These are phyloP conservation scores for Tragelaphus imberbis DNA, from an alignment of 2,113 vertebrate species.

Conservation along the genomic window DNA sequence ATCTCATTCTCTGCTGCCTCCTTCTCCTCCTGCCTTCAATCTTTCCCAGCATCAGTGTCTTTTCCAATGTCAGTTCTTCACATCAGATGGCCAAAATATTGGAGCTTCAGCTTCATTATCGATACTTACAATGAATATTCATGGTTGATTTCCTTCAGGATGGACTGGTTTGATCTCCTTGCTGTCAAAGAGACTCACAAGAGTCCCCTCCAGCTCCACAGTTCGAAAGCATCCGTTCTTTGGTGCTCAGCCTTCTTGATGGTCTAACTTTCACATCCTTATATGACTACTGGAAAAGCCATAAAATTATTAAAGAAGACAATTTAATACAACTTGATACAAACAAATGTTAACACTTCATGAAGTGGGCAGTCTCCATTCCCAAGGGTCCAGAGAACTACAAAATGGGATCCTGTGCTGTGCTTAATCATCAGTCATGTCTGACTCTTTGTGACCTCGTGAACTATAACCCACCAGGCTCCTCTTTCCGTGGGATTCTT, in stretches of 20 bases:
- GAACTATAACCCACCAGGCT: neutral
- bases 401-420: neutral
- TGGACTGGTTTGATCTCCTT: neutral
- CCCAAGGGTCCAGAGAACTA: neutral
- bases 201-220: neutral
- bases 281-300: neutral
- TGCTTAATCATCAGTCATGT: neutral
- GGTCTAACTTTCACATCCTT: neutral
- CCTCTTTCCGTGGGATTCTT: neutral
- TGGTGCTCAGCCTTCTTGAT: neutral
- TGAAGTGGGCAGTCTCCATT: neutral
- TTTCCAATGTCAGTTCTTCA: neutral
- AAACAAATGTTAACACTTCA: neutral
- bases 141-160: neutral
- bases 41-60: neutral
- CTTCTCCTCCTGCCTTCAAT: neutral
- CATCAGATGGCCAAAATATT: neutral
- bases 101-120: neutral
- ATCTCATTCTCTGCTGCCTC: neutral
- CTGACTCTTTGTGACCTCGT: neutral
- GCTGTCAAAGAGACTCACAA: neutral
- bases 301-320: neutral
- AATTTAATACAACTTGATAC: neutral
- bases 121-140: neutral
- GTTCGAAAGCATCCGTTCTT: neutral